phyloP scores from a whole-genome alignment of 2,888 invertebrate species.

The Chaitophorus viminalis region DNA sequence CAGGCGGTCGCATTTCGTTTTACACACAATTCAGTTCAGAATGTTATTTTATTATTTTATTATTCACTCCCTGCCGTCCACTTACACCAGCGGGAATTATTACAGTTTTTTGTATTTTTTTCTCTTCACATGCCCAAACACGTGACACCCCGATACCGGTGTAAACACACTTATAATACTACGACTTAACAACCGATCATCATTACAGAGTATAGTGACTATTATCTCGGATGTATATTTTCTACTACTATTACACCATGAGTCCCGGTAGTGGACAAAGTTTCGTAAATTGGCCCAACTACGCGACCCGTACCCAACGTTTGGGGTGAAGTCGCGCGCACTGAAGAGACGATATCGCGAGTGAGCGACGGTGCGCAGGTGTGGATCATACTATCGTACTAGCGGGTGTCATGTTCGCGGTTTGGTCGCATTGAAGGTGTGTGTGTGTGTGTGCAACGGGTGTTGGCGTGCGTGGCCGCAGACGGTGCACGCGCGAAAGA shows the following conservation, averaged over 20 bases:
- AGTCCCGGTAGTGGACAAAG: no score
- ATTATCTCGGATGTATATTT: no score
- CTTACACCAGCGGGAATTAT: not conserved
- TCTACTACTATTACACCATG: no score
- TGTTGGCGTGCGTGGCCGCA: not conserved
- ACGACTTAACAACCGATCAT: no score
- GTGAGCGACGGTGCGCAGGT: not conserved
- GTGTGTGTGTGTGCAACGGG: not conserved
- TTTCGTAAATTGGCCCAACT: no score
- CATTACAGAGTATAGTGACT: no score
- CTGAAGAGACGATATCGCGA: not conserved
- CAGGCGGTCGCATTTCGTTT: not conserved
- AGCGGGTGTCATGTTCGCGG: conserved; percentile 47
- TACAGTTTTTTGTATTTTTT: not conserved
- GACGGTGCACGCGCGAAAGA: not conserved
- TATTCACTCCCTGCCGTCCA: not conserved
- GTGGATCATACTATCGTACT: no score
- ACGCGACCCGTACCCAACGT: no score
- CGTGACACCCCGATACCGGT: no score
- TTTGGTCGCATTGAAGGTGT: not conserved
- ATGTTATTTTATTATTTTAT: not conserved
- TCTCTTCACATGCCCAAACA: no score
- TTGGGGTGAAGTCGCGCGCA: not conserved
- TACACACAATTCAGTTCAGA: not conserved
- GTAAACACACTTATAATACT: no score